Base-by-base conservation (phyloP, 2,113 vertebrate genomes). In the Rhagologus leucostigma region DNA sequence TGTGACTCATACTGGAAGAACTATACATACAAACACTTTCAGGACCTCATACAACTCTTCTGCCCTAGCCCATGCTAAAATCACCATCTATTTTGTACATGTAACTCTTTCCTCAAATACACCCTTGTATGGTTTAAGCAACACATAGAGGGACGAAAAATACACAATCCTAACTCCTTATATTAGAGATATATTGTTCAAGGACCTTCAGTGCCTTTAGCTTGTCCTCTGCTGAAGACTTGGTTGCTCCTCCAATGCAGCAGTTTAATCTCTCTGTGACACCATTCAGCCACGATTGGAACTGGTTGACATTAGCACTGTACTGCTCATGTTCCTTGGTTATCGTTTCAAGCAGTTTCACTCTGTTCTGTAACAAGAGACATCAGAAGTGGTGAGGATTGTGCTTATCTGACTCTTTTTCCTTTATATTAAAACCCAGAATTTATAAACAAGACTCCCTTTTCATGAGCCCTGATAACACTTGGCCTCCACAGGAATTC, bases 251-350 rank as follows among this genome's bases (percentile, higher is more conserved):
- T 68, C 95, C 94, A 50, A 97, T 69, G 90, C 98, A 99, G 84
- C 93, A 33, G 19, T 97, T 98, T 30, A 99, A 96, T 93, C 98
- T 98, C 90, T 98, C 98, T 33, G 97, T 98, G 90, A 98, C 98
- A 6, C 91, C 94, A 37, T 97, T 95, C 94, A 99, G 97, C 99
- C 99, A 99, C 8, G 79, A 95, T 77, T 98, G 98, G 97, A 99
- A 99, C 91, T 97, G 96, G 10, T 98, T 96, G 87, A 98, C 69
- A 0, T 75, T 87, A 21, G 87, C 14, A 47, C 97, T 97, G 97
- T 98, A 98, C 12, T 30, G 94, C 95, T 98, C 98, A 3, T 99
- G 99, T 57, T 99, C 98, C 70, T 96, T 97, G 22, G 98, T 97
- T 68, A 99, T 97, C 90, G 95, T 98, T 87, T 98, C 97, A 82